Base-by-base conservation (phyloP, 2,888 invertebrate genomes). In the Zonitis immaculata region DNA sequence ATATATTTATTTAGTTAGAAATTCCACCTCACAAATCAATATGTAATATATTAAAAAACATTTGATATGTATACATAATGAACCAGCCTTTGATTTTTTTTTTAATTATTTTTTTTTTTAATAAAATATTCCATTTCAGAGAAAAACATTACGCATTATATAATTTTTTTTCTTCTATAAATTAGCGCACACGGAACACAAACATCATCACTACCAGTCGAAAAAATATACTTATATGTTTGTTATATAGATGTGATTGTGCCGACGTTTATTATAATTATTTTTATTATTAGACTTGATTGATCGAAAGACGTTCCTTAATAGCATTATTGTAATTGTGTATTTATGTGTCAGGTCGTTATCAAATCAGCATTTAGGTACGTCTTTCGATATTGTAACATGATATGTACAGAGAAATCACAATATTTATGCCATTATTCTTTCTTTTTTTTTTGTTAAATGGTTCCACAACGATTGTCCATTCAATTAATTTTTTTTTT, bases 261-360 rank as follows among this genome's bases (percentile, higher is more conserved):
- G 70, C 66, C 60, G 58, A 59, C 62, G 61, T 65, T 51, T 57
- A 51, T 30, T 16, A 12, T 14, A n/a, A 4, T 4, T 14, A 51
- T 49, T 12, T 16, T 8, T 30, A 47, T 48, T n/a, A n/a, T n/a
- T n/a, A n/a, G n/a, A n/a, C n/a, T n/a, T n/a, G n/a, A n/a, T 54
- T 45, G 28, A 51, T 46, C 58, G 52, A 56, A 54, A 55, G 59
- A 53, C 61, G 58, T 58, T 58, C 58, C 61, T 53, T 9, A 22
- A 56, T 55, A 57, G 63, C 59, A 35, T 3, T 35, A 54, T 54
- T 52, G 58, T 59, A 66, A 64, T 65, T 65, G 65, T 68, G 63
- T n/a, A n/a, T n/a, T n/a, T n/a, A n/a, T 68, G 68, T 73, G 74
- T 74, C 75, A 75, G 74, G 75, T 76, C 76, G 76, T 74, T 75